These are phyloP conservation scores for Dicentrarchus labrax DNA, from an alignment of 2,113 vertebrate genomes.

Conservation along the genomic window DNA sequence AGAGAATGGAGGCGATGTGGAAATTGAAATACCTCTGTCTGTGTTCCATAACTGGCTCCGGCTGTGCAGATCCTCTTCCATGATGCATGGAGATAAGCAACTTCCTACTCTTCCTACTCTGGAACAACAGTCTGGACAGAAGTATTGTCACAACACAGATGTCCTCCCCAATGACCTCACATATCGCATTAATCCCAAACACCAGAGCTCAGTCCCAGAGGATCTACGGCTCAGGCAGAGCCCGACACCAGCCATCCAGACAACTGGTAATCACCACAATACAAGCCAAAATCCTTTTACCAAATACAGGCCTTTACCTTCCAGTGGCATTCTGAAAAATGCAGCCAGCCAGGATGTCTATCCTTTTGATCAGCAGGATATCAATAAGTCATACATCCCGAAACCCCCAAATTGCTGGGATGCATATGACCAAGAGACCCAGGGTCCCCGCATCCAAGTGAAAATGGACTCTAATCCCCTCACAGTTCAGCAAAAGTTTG, in stretches of 20 bases:
- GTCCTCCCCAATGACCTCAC: constrained; percentile 24
- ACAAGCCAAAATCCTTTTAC: constrained; percentile 7
- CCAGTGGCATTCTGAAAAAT: constrained; percentile 5
- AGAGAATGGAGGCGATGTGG: constrained; percentile 73
- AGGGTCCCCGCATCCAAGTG: background rate
- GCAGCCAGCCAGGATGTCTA: constrained; percentile 8
- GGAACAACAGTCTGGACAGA: constrained; percentile 7
- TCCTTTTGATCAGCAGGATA: background rate
- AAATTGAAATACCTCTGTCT: constrained; percentile 83
- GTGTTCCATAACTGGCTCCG: constrained; percentile 77
- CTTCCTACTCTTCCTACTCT: background rate
- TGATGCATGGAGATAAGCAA: constrained; percentile 5
- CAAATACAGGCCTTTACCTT: constrained; percentile 23
- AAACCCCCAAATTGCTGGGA: constrained; percentile 46
- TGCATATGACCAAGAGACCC: background rate
- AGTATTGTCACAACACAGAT: background rate
- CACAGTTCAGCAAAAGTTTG: constrained; percentile 26
- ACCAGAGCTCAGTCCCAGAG: constrained; percentile 2
- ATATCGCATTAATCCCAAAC: constrained; percentile 33
- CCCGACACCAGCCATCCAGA: background rate
- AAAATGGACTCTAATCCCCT: constrained; percentile 15
- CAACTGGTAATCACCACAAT: background rate
- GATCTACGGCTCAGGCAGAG: constrained; percentile 28
- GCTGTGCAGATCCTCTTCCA: constrained; percentile 41
- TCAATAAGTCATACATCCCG: background rate